Conservation (phyloP, 2,797 vertebrate genomes). For the Triplophysa bombifrons region DNA sequence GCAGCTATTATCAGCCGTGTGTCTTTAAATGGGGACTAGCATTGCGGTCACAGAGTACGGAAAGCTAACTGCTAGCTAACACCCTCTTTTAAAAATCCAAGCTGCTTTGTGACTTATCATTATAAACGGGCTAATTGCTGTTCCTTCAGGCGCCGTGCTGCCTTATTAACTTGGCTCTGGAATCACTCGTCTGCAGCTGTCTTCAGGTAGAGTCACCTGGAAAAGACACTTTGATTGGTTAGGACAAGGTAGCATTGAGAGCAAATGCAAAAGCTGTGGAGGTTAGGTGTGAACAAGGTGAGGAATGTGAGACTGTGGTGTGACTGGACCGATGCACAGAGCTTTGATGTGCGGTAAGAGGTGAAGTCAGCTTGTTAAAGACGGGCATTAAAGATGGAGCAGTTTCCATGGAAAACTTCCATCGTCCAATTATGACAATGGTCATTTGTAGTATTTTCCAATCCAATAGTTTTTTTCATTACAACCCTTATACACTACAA, state of each 20-base stretch:
- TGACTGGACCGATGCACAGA: conserved; percentile 36
- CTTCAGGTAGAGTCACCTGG: conserved; percentile 11
- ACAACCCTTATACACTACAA: no score
- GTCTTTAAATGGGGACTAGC: conserved; percentile 66
- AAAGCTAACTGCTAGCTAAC: conserved; percentile 46
- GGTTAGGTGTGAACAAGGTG: conserved; percentile 39
- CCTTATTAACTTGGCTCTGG: conserved; percentile 53
- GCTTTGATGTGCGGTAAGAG: conserved; percentile 42
- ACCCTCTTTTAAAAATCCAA: conserved; percentile 62
- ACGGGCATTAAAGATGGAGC: no score
- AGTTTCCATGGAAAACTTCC: neutral
- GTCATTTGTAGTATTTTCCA: no score
- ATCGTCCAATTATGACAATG: neutral
- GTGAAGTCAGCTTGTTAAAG: conserved; percentile 43
- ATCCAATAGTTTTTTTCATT: no score
- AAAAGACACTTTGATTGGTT: neutral
- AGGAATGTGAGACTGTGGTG: conserved; percentile 41
- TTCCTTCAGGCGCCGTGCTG: conserved; percentile 50
- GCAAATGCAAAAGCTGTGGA: conserved; percentile 32
- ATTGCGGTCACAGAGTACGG: conserved; percentile 53
- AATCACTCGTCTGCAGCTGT: conserved; percentile 10
- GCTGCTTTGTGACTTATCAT: conserved; percentile 72
- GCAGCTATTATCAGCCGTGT: conserved; percentile 65
- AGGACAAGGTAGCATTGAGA: conserved; percentile 1
- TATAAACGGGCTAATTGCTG: conserved; percentile 63